phyloP scores from a whole-genome alignment of 2,113 vertebrate genomes.

The Nasalis larvatus region DNA sequence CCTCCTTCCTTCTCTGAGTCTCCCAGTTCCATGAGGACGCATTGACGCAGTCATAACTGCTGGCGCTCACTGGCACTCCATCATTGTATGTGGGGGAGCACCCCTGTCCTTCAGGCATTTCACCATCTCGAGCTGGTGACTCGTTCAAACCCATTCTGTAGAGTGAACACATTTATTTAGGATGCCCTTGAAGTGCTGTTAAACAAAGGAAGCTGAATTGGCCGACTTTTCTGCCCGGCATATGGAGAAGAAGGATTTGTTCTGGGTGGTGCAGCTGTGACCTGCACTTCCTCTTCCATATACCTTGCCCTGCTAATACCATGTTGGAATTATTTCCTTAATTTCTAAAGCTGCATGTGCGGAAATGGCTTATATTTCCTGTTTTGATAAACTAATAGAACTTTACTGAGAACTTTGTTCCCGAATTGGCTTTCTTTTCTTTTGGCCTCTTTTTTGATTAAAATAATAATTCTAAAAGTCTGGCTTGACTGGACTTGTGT shows the following conservation, averaged over 20 bases:
- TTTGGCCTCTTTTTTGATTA: constrained; percentile 53
- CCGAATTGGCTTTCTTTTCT: constrained; percentile 76
- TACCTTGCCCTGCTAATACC: constrained; percentile 70
- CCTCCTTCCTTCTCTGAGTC: background rate
- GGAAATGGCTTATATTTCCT: constrained; percentile 87
- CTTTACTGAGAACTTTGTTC: constrained; percentile 75
- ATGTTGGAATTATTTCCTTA: constrained; percentile 78
- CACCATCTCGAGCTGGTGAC: background rate
- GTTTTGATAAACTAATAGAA: constrained; percentile 79
- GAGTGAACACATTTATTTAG: fast-evolving
- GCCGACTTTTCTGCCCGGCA: background rate
- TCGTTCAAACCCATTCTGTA: background rate
- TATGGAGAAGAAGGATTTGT: background rate
- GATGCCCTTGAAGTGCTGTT: background rate
- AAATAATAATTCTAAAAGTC: constrained; percentile 58
- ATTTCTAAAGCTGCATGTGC: constrained; percentile 79
- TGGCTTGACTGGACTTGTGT: constrained; percentile 27
- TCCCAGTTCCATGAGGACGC: background rate
- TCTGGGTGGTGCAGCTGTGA: background rate
- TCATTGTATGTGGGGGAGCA: background rate
- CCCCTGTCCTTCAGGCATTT: background rate
- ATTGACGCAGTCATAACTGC: fast-evolving
- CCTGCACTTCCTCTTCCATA: constrained; percentile 58
- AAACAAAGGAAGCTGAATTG: background rate
- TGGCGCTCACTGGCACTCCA: background rate